Evolutionary conservation across 1,140 invertebrate genomes (phyloP).

Genomic region (Drosophila lini): DNA sequence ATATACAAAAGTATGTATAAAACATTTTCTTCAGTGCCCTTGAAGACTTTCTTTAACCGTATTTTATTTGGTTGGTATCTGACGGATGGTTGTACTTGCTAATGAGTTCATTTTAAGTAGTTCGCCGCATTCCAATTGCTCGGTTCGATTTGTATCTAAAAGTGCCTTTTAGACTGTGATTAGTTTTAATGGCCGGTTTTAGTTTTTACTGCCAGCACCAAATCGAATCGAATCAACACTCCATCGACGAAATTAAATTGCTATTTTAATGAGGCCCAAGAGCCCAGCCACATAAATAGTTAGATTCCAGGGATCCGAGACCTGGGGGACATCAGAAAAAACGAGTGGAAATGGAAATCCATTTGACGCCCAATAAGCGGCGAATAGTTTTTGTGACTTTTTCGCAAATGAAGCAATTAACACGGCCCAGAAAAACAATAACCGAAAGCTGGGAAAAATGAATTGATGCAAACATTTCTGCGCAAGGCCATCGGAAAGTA

Average conservation of each 20-base stretch:
- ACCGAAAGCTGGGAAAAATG: constrained; percentile 59
- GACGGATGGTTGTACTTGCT: constrained; percentile 47
- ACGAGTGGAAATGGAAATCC: constrained; percentile 40
- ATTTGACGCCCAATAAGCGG: constrained; percentile 75
- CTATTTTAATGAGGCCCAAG: constrained; percentile 42
- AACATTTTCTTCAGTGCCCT: constrained; percentile 12
- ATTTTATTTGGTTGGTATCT: constrained; percentile 43
- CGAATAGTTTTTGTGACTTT: constrained; percentile 63
- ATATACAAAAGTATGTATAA: no score
- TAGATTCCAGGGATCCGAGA: constrained; percentile 8
- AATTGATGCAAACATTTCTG: constrained; percentile 75
- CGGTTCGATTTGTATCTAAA: constrained; percentile 72
- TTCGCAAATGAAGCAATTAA: constrained; percentile 82
- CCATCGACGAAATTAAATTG: constrained; percentile 50
- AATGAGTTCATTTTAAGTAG: constrained; percentile 81
- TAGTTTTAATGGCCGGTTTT: constrained; percentile 76
- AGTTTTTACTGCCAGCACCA: constrained; percentile 40
- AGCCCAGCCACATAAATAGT: constrained; percentile 15
- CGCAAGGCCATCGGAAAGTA: constrained; percentile 70
- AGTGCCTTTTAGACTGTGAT: constrained; percentile 79
- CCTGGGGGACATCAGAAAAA: not conserved
- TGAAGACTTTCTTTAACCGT: constrained; percentile 66
- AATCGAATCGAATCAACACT: constrained; percentile 52
- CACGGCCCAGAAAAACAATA: constrained; percentile 38
- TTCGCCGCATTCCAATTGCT: constrained; percentile 66